Evolutionary conservation across 37 sponge, comb jelly and placozoan species (phyloP).

Genomic region (Ephydatia muelleri): DNA sequence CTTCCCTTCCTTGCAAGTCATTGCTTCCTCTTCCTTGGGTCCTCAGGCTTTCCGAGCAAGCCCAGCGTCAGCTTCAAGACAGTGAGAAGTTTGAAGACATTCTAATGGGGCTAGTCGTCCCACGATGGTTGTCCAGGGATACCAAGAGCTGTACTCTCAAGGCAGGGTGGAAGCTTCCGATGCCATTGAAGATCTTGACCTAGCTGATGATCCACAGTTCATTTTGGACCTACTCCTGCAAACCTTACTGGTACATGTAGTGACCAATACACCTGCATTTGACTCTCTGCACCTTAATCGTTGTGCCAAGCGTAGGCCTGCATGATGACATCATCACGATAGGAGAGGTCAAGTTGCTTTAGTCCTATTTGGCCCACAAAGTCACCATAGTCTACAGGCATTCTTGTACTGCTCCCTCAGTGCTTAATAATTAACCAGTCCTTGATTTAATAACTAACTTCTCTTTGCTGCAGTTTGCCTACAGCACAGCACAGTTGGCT

Average conservation of each 20-base stretch:
- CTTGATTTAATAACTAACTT: not conserved
- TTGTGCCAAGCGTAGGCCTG: not conserved
- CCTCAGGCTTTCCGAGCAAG: slow-evolving; percentile 73
- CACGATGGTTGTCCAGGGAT: slow-evolving; percentile 52
- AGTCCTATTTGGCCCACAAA: too few relatives aligned
- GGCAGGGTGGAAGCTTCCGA: slow-evolving; percentile 70
- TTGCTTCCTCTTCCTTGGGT: slow-evolving; percentile 76
- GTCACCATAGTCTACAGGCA: too few relatives aligned
- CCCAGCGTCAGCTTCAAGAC: slow-evolving; percentile 69
- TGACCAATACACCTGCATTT: too few relatives aligned
- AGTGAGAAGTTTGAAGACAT: slow-evolving; percentile 79
- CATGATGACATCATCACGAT: not conserved
- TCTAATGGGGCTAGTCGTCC: slow-evolving; percentile 49
- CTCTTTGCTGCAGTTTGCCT: slow-evolving; percentile 34
- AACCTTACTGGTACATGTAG: slow-evolving; percentile 40
- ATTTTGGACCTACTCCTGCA: slow-evolving; percentile 19
- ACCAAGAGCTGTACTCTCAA: slow-evolving; percentile 69
- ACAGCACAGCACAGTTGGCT: slow-evolving; percentile 2
- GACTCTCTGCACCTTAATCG: not conserved
- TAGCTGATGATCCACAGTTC: slow-evolving; percentile 7
- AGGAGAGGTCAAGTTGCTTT: too few relatives aligned
- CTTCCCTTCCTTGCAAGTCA: slow-evolving; percentile 16
- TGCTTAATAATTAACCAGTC: not conserved
- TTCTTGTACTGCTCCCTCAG: too few relatives aligned
- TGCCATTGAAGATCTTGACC: slow-evolving; percentile 26